phyloP scores from a whole-genome alignment of 2,888 invertebrate species.

The Yponomeuta plumbellus region DNA sequence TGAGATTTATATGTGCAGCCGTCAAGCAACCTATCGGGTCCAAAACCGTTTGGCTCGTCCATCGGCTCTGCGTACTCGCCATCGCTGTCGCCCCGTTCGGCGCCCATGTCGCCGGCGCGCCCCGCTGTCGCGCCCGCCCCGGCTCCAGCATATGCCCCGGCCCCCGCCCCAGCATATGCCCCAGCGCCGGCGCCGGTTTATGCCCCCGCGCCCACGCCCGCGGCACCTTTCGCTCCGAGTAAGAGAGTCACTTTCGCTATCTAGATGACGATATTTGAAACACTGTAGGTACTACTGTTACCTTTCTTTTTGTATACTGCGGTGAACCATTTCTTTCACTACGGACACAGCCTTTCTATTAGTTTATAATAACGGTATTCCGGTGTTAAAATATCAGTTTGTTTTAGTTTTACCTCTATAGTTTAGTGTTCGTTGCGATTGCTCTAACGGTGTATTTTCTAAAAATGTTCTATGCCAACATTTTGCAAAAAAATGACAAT shows the following conservation, averaged over 20 bases:
- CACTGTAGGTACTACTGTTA: not conserved
- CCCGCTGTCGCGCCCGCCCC: slow-evolving; percentile 40
- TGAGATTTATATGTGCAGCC: slow-evolving; percentile 42
- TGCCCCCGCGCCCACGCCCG: slow-evolving; percentile 20
- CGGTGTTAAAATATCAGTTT: no score
- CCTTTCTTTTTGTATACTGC: not conserved
- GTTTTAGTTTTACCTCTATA: no score
- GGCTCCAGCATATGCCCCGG: slow-evolving; percentile 18
- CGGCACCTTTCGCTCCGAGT: slow-evolving; percentile 62
- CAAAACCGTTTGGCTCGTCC: slow-evolving; percentile 79
- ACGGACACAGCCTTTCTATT: not conserved
- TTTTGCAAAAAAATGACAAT: no score
- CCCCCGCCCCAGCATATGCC: slow-evolving; percentile 30
- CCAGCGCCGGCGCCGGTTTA: slow-evolving; percentile 28
- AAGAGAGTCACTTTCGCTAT: slow-evolving; percentile 73
- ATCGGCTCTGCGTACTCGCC: slow-evolving; percentile 73
- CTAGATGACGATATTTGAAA: slow-evolving; percentile 29
- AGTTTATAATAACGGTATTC: not conserved
- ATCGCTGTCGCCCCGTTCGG: slow-evolving; percentile 69
- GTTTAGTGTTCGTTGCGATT: no score
- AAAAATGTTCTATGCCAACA: no score
- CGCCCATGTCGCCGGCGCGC: slow-evolving; percentile 69
- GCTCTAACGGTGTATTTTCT: no score
- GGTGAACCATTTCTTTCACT: not conserved
- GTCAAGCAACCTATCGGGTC: slow-evolving; percentile 73